Evolutionary conservation across 2,888 invertebrate species (phyloP).

Genomic region (Epirrita christyi): DNA sequence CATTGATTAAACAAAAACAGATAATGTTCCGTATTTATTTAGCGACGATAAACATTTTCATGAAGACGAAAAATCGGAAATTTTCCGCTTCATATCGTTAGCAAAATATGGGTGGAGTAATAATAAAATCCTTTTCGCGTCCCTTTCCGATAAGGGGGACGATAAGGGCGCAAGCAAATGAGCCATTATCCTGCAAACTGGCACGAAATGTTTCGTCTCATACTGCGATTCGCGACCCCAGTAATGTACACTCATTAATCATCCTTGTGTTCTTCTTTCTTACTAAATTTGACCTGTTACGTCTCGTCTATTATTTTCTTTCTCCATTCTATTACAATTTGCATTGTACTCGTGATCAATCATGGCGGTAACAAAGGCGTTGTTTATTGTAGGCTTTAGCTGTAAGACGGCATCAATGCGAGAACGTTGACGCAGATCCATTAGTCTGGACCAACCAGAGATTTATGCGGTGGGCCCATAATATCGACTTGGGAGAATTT

Average conservation of each 20-base stretch:
- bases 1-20: constrained; percentile 25
- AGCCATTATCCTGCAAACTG: constrained; percentile 62
- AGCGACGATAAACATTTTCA: constrained; percentile 21
- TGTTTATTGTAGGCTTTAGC: constrained; percentile 88
- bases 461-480: constrained; percentile 96
- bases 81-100: constrained; percentile 40
- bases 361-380: constrained; percentile 47
- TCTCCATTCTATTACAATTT: constrained; percentile 52
- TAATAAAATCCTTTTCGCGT: constrained; percentile 49
- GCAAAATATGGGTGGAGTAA: constrained; percentile 40
- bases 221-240: constrained; percentile 43
- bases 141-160: constrained; percentile 51
- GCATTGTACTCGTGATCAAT: constrained; percentile 47
- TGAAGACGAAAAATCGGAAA: constrained; percentile 37
- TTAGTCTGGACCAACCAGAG: constrained; percentile 98
- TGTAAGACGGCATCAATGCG: constrained; percentile 94
- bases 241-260: constrained; percentile 69
- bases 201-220: constrained; percentile 58
- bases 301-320: constrained; percentile 50
- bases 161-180: constrained; percentile 61
- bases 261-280: constrained; percentile 46
- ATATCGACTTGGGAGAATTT: constrained; percentile 97
- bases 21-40: constrained; percentile 31
- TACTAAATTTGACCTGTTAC: constrained; percentile 50
- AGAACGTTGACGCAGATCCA: constrained; percentile 95